A percentile compares a stretch with the other conserved stretches of the same genome.
Conservation (phyloP, 1,140 invertebrate species). For the Akabosia matsudoensis region DNA sequence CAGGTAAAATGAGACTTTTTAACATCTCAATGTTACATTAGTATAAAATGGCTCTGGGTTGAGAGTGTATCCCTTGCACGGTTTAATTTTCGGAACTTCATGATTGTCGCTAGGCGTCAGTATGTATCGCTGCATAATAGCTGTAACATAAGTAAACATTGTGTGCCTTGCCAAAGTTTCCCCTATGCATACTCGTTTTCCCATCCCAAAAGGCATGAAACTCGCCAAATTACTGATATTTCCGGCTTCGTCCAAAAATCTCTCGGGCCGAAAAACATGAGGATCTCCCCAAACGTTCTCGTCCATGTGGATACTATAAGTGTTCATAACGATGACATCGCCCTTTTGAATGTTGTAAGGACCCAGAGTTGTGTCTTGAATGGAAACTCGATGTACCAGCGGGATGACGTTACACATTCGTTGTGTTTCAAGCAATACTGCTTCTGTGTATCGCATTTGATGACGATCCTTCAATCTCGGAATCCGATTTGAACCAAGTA, state of each 20-base stretch:
- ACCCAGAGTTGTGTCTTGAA: conserved; percentile 65
- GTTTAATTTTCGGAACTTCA: conserved; percentile 21
- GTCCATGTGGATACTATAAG: conserved; percentile 70
- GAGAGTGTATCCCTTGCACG: conserved; percentile 39
- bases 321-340: conserved; percentile 76
- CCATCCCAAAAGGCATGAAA: conserved; percentile 75
- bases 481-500: conserved; percentile 45
- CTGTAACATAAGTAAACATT: conserved; percentile 75
- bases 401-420: conserved; percentile 74
- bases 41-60: conserved; percentile 38
- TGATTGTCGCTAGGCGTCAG: conserved; percentile 52
- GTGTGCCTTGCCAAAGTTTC: conserved; percentile 78
- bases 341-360: conserved; percentile 75
- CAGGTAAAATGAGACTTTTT: neutral
- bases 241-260: conserved; percentile 66
- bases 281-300: conserved; percentile 67
- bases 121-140: conserved; percentile 72
- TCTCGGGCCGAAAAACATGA: conserved; percentile 69
- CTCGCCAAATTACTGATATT: conserved; percentile 62
- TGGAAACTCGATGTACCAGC: conserved; percentile 72
- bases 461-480: conserved; percentile 33
- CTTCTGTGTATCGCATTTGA: conserved; percentile 75
- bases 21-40: conserved; percentile 22
- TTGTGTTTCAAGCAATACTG: conserved; percentile 69
- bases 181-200: conserved; percentile 79